A percentile compares a stretch with the other conserved stretches of the same genome.
phyloP scores from a whole-genome alignment of 2,113 vertebrate species.

The Zapus hudsonius region DNA sequence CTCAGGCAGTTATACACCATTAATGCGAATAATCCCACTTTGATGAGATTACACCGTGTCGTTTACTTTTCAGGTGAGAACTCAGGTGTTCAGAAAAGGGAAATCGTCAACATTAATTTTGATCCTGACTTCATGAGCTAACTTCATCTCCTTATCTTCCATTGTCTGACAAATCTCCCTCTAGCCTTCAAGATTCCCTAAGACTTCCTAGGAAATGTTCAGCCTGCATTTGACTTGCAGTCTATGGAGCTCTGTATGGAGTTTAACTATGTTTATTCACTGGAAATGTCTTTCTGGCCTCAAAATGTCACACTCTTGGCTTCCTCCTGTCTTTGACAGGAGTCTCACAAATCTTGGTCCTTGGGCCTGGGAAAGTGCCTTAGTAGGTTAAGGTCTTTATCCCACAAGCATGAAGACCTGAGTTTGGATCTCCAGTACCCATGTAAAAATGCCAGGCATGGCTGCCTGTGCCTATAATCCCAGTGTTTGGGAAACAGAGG shows the following conservation, averaged over 20 bases:
- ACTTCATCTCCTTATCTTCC: not conserved
- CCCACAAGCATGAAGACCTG: too few species aligned
- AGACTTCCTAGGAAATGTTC: not conserved
- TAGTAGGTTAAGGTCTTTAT: too few species aligned
- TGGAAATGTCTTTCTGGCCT: not conserved
- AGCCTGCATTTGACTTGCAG: not conserved
- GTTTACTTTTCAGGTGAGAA: slow-evolving; percentile 47
- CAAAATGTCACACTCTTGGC: not conserved
- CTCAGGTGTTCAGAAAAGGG: not conserved
- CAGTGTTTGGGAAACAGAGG: too few species aligned
- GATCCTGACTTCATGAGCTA: not conserved
- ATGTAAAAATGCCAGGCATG: too few species aligned
- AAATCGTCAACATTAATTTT: not conserved
- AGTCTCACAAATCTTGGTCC: not conserved
- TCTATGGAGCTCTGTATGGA: not conserved
- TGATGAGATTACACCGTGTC: slow-evolving; percentile 36
- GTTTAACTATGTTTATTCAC: not conserved
- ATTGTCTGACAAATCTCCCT: not conserved
- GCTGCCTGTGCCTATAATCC: too few species aligned
- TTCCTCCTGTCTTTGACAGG: not conserved
- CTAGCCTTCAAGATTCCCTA: not conserved
- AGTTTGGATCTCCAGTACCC: too few species aligned
- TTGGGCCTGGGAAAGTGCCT: not conserved
- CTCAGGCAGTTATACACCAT: not conserved
- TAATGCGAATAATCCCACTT: slow-evolving; percentile 41